A percentile compares a stretch with the other conserved stretches of the same genome.
Conservation (phyloP, 2,888 invertebrate species). For the Sarcophaga caerulescens region DNA sequence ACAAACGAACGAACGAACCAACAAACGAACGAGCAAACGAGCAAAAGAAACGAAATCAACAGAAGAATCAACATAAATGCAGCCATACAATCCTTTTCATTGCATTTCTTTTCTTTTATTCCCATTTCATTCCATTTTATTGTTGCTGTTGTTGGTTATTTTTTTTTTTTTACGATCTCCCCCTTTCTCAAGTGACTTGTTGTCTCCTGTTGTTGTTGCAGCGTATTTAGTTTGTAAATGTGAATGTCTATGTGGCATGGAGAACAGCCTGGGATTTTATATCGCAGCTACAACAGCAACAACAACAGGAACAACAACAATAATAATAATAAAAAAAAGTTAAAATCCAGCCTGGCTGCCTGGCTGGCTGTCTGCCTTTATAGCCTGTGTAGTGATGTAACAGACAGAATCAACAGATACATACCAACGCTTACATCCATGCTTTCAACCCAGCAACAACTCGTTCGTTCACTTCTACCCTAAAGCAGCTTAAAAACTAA, state of each 20-base stretch:
- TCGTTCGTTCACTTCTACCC: conserved; percentile 54
- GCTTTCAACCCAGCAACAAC: conserved; percentile 37
- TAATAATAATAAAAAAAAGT: conserved; percentile 11
- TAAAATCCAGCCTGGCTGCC: conserved; percentile 38
- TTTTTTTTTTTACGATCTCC: conserved; percentile 58
- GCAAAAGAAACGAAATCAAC: conserved; percentile 44
- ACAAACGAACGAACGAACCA: too few relatives aligned
- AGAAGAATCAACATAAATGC: conserved; percentile 48
- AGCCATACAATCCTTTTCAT: conserved; percentile 64
- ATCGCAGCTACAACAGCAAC: conserved; percentile 24
- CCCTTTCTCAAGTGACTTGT: conserved; percentile 68
- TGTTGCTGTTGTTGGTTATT: background rate
- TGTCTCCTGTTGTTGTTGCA: conserved; percentile 35
- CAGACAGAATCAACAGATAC: conserved; percentile 55
- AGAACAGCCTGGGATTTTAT: conserved; percentile 53
- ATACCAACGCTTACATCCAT: background rate
- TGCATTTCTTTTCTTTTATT: conserved; percentile 44
- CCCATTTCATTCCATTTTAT: background rate
- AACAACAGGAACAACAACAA: background rate
- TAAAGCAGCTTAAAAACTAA: conserved; percentile 58
- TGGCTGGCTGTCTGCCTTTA: background rate
- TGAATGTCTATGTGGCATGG: conserved; percentile 50
- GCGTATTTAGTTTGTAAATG: conserved; percentile 21
- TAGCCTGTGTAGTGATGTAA: conserved; percentile 28
- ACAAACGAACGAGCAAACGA: too few relatives aligned